Evolutionary conservation across 2,888 invertebrate species (phyloP).

Genomic region (Ornithoptera alexandrae): DNA sequence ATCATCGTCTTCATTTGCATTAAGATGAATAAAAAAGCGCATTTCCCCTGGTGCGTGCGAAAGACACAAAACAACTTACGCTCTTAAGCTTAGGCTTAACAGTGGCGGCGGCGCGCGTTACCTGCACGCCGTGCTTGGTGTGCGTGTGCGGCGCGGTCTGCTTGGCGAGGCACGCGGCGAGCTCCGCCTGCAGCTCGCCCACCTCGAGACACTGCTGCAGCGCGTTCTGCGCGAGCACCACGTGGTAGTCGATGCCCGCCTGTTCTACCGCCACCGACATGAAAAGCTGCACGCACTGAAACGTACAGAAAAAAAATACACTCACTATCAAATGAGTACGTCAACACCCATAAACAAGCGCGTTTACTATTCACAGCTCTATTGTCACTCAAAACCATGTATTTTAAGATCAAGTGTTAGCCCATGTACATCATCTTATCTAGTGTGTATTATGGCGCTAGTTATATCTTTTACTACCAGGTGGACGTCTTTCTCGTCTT

Average conservation of each 20-base stretch:
- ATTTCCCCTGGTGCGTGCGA: slow-evolving; percentile 16
- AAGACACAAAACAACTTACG: slow-evolving; percentile 54
- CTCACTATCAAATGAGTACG: neutral
- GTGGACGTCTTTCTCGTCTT: too few relatives aligned
- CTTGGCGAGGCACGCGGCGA: slow-evolving; percentile 93
- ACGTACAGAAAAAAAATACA: slow-evolving; percentile 4
- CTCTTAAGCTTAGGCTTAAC: slow-evolving; percentile 64
- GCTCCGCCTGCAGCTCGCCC: slow-evolving; percentile 94
- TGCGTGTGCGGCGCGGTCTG: slow-evolving; percentile 94
- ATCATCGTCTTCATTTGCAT: too few relatives aligned
- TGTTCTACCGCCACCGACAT: slow-evolving; percentile 97
- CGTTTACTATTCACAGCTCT: too few relatives aligned
- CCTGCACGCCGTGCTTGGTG: slow-evolving; percentile 91
- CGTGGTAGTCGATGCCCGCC: slow-evolving; percentile 98
- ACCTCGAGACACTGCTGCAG: slow-evolving; percentile 94
- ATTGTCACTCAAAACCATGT: too few relatives aligned
- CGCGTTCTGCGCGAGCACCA: slow-evolving; percentile 97
- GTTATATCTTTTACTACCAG: too few relatives aligned
- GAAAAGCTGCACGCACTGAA: slow-evolving; percentile 95
- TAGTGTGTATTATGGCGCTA: too few relatives aligned
- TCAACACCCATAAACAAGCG: too few relatives aligned
- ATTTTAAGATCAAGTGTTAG: too few relatives aligned
- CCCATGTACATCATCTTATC: too few relatives aligned
- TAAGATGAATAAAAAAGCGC: slow-evolving; percentile 7
- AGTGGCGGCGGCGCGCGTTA: slow-evolving; percentile 33